Conservation (phyloP, 2,888 invertebrate species). For the Epinotia bilunana region DNA sequence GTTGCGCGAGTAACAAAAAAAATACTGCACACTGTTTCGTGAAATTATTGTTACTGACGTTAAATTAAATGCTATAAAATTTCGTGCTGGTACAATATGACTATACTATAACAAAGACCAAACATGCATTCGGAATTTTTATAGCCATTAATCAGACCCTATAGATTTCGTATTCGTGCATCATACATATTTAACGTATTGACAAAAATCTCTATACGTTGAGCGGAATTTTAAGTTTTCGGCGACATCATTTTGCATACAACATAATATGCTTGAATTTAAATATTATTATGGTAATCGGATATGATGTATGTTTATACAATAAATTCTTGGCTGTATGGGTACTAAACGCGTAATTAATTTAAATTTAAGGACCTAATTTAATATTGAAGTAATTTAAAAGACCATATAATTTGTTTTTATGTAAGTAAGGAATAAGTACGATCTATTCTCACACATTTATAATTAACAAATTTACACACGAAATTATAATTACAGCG, state of each 20-base stretch:
- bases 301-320: constrained; percentile 50
- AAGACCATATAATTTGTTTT: no score
- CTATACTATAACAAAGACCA: constrained; percentile 10
- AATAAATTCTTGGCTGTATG: background rate
- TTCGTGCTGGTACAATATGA: background rate
- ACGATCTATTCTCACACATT: constrained; percentile 23
- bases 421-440: background rate
- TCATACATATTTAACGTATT: constrained; percentile 53
- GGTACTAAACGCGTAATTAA: background rate
- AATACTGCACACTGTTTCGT: background rate
- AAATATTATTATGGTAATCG: constrained; percentile 66
- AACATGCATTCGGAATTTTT: constrained; percentile 40
- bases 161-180: constrained; percentile 66
- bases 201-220: constrained; percentile 66
- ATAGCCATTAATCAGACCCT: constrained; percentile 34
- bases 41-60: background rate
- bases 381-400: no score
- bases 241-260: constrained; percentile 57
- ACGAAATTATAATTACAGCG: constrained; percentile 61
- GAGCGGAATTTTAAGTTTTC: constrained; percentile 67
- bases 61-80: constrained; percentile 15
- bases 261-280: constrained; percentile 53
- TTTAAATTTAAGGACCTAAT: no score
- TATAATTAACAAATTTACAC: constrained; percentile 50
- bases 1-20: background rate